These are phyloP conservation scores for Dermochelys coriacea DNA, from an alignment of 2,797 vertebrate genomes.

Conservation along the genomic window DNA sequence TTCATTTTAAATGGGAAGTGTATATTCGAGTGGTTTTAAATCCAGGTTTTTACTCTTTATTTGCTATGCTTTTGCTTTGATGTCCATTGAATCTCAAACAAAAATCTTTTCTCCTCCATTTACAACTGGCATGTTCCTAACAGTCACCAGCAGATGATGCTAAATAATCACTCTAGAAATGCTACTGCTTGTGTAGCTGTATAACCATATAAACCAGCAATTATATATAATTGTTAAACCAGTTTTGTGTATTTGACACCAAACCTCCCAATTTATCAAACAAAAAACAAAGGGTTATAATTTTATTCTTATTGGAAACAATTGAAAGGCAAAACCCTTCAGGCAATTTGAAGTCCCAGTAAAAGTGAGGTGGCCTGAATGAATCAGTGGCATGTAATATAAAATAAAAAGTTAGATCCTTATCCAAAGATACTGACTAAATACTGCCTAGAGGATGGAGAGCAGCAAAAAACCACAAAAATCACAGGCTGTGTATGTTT, in stretches of 20 bases:
- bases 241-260: slow-evolving; percentile 6
- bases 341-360: fast-evolving
- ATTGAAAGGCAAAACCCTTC: not conserved
- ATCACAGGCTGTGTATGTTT: not conserved
- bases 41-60: not conserved
- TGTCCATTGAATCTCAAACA: not conserved
- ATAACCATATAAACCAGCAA: not conserved
- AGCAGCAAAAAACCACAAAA: not conserved
- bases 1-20: not conserved
- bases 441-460: fast-evolving
- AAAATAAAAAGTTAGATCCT: not conserved
- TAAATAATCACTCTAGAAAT: slow-evolving; percentile 8
- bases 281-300: not conserved
- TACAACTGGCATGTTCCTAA: not conserved
- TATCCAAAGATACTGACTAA: fast-evolving
- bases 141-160: slow-evolving; percentile 64
- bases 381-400: not conserved
- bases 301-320: slow-evolving; percentile 23
- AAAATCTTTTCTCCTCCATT: not conserved
- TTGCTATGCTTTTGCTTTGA: not conserved
- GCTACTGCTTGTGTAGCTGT: not conserved
- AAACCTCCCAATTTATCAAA: not conserved
- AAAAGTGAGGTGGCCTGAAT: not conserved
- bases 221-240: slow-evolving; percentile 24
- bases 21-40: not conserved